These are phyloP conservation scores for Apodemus agrarius DNA, from an alignment of 2,797 vertebrate species.

Conservation along the genomic window DNA sequence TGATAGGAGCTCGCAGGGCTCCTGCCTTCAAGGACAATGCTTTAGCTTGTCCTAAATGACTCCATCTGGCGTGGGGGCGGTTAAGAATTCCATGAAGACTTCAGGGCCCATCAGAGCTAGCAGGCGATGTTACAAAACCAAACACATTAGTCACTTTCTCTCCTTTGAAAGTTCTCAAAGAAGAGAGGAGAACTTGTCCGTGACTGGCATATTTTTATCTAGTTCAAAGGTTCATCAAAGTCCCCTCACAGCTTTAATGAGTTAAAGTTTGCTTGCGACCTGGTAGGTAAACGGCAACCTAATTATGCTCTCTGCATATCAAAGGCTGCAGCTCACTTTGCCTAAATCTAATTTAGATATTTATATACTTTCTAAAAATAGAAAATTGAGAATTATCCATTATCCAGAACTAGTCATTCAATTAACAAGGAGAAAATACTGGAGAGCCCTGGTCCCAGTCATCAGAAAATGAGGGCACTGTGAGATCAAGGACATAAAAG, in stretches of 20 bases:
- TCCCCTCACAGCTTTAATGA: constrained; percentile 80
- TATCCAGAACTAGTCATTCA: constrained; percentile 83
- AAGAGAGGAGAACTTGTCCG: constrained; percentile 67
- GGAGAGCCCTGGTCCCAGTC: constrained; percentile 66
- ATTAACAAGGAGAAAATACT: constrained; percentile 81
- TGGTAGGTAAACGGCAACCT: constrained; percentile 81
- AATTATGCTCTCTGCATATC: constrained; percentile 79
- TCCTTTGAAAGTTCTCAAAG: constrained; percentile 76
- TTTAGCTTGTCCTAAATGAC: not conserved
- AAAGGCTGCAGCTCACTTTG: constrained; percentile 76
- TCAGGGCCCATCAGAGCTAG: constrained; percentile 50
- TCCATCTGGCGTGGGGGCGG: constrained; percentile 51
- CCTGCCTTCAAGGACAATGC: not conserved
- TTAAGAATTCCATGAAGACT: constrained; percentile 66
- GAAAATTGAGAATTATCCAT: constrained; percentile 82
- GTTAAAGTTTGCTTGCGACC: constrained; percentile 74
- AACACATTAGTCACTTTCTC: constrained; percentile 69
- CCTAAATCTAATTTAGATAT: constrained; percentile 84
- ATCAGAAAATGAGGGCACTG: constrained; percentile 74
- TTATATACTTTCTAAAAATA: constrained; percentile 84
- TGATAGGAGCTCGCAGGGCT: rapidly evolving
- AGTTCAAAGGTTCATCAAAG: constrained; percentile 82
- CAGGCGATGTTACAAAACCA: constrained; percentile 68
- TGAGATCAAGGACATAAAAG: constrained; percentile 61
- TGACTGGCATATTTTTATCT: constrained; percentile 80